A percentile compares a stretch with the other conserved stretches of the same genome.
Conservation (phyloP, 64 coral and sea anemone genomes). For the Exaiptasia diaphana region DNA sequence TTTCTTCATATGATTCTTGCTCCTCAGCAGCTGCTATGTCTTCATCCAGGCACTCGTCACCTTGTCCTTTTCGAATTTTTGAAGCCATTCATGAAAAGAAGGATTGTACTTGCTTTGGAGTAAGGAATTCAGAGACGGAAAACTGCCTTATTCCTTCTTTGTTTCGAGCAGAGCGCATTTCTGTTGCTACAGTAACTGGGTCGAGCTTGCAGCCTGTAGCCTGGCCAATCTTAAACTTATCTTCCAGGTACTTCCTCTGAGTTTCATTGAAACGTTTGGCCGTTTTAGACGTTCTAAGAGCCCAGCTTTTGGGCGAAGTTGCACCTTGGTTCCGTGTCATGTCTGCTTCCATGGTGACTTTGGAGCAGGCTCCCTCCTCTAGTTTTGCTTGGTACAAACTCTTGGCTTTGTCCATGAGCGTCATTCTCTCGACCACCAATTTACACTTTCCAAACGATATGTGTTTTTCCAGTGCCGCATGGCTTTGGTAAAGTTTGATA, state of each 20-base stretch:
- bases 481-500: neutral
- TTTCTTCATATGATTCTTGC: conserved; percentile 6
- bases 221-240: conserved; percentile 27
- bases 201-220: conserved; percentile 15
- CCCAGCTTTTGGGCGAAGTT: conserved; percentile 1
- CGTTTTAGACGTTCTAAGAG: neutral
- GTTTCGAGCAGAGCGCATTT: conserved; percentile 13
- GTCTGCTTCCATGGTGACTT: neutral
- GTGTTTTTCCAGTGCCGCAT: neutral
- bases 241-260: conserved; percentile 16
- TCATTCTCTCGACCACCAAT: neutral
- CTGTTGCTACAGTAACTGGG: neutral
- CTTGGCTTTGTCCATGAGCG: neutral
- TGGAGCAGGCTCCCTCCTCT: neutral
- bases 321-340: neutral
- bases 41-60: neutral
- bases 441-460: neutral
- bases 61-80: neutral
- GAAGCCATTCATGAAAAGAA: conserved; percentile 29
- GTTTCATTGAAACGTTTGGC: neutral
- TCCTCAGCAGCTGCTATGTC: neutral
- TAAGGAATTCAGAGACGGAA: neutral
- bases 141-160: neutral
- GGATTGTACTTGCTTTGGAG: neutral
- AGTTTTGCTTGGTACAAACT: neutral